Conservation (phyloP, 2,113 vertebrate genomes). For the Todiramphus saurophagus region DNA sequence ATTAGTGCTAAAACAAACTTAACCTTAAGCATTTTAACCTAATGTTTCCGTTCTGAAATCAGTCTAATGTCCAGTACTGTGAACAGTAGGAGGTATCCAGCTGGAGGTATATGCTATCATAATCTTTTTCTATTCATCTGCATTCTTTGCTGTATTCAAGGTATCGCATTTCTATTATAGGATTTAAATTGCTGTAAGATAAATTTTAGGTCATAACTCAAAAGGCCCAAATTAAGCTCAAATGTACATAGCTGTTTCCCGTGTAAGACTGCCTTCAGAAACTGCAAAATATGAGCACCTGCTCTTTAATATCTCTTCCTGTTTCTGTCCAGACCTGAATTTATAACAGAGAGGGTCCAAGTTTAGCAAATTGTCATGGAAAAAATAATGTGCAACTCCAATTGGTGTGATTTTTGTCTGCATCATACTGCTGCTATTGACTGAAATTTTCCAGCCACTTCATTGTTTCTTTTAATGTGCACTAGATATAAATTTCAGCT, state of each 20-base stretch:
- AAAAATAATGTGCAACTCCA: neutral
- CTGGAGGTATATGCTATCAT: neutral
- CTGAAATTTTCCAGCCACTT: neutral
- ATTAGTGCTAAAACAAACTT: neutral
- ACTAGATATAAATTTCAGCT: neutral
- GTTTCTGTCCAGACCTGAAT: neutral
- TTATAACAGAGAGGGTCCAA: neutral
- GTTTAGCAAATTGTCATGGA: neutral
- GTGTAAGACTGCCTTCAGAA: neutral
- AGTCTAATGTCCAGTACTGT: neutral
- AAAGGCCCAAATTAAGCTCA: neutral
- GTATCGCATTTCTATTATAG: neutral
- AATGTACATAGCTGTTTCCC: neutral
- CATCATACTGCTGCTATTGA: neutral
- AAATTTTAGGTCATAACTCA: neutral
- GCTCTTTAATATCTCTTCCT: neutral
- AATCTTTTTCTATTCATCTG: neutral
- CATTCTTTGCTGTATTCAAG: neutral
- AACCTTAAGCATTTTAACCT: neutral
- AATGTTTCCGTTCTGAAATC: neutral
- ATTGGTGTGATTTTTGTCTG: neutral
- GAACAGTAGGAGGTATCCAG: neutral
- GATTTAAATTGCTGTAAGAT: neutral
- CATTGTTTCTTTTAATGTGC: neutral
- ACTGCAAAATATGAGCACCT: neutral